Base-by-base conservation (phyloP, 1,140 invertebrate species). In the Nymphalis io region DNA sequence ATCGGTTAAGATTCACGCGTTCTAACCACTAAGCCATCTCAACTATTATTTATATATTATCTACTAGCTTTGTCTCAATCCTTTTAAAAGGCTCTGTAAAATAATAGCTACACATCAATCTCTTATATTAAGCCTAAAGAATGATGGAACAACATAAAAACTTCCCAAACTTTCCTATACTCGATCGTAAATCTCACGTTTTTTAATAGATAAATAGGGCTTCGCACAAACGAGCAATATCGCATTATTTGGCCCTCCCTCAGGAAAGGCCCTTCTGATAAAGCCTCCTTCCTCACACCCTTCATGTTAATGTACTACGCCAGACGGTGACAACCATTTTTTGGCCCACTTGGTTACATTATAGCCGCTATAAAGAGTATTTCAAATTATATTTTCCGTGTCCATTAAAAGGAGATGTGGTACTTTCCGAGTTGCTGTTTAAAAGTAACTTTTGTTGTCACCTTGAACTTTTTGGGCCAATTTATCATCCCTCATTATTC, bases 171-270 rank as follows among this genome's bases (percentile, higher is more conserved):
- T 89, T 88, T 87, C 80, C 84, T 87, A 89, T 87, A 88, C 80
- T 76, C 76, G 76, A n/a, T 71, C 80, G 73, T 91, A 91, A 90
- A 91, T 91, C 87, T 86, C 69, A 67, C 83, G 85, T 87, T 91
- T 91, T 89, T 91, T 91, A 91, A 91, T 91, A 91, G 89, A 91
- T 91, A 91, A 91, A 91, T 91, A 91, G 88, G 83, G 81, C 85
- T 85, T 84, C 83, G 83, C 87, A 85, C 85, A 90, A 91, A 91
- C 89, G 88, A 90, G 89, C 88, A 91, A 90, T 91, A 91, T 90
- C 87, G 77, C 88, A 91, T 91, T 91, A 91, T 91, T 89, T 89
- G 87, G 87, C 76, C 84, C 88, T 85, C 89, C 88, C 89, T 85
- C 87, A 89, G 87, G 88, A 90, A 89, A 89, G 88, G 88, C 87